Base-by-base conservation (phyloP, 2,888 invertebrate genomes). In the Melanchra persicariae region DNA sequence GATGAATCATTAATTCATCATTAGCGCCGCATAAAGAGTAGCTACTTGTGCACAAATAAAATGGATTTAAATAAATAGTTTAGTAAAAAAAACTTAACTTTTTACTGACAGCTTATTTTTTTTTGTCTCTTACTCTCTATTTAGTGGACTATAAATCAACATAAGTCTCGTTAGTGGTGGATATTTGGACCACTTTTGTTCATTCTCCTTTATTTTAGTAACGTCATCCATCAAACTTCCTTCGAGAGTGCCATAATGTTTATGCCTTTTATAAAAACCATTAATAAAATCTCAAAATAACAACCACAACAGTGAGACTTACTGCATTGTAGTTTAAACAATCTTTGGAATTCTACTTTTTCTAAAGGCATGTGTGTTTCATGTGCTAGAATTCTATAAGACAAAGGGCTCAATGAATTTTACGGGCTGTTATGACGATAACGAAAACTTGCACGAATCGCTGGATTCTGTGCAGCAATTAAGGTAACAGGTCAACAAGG, bases 191-290 rank as follows among this genome's bases (percentile, higher is more conserved):
- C n/a, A n/a, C n/a, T n/a, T n/a, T n/a, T n/a, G n/a, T n/a, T n/a
- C n/a, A n/a, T n/a, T n/a, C n/a, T n/a, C 24, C 15, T 6, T 6
- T 51, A 24, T 51, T 51, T 24, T 51, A 24, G 6, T 52, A 26
- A 26, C 22, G 10, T 26, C 34, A 49, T 47, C 19, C 9, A 74
- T 55, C 34, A 60, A 59, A 17, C 7, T 26, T 17, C 19, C 19
- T 57, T 73, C 7, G 15, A 58, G 47, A 43, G 34, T 40, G 24
- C 24, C n/a, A n/a, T n/a, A n/a, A n/a, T n/a, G n/a, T n/a, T n/a
- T n/a, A n/a, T n/a, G n/a, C n/a, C n/a, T n/a, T n/a, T n/a, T n/a
- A n/a, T n/a, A n/a, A n/a, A 58, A 45, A 30, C 30, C 17, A 54
- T 54, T 22, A 37, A 10, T 17, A 12, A 24, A 34, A 1, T 8